Evolutionary conservation across 53 echinoderm and acorn worm species (phyloP).

Genomic region (Holothuria scabra): DNA sequence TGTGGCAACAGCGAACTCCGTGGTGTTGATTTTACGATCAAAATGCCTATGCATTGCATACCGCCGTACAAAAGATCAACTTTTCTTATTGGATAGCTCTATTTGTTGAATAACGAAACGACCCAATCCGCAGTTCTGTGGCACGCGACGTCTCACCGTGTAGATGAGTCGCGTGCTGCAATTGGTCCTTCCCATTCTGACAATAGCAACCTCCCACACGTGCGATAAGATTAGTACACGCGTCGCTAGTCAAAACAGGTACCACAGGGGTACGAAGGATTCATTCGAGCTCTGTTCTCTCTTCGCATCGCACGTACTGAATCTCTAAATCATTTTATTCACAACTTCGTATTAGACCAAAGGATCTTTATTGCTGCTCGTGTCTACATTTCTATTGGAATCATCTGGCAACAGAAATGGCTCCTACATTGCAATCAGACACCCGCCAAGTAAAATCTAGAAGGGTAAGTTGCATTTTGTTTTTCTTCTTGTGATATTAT

Average conservation of each 20-base stretch:
- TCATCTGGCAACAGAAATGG: not conserved
- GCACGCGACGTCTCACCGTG: conserved; percentile 23
- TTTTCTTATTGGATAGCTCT: conserved; percentile 13
- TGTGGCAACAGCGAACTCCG: no score
- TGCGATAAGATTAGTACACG: conserved; percentile 21
- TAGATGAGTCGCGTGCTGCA: conserved; percentile 13
- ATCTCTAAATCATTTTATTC: no score
- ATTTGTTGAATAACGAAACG: not conserved
- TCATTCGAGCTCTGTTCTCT: not conserved
- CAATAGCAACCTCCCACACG: conserved; percentile 20
- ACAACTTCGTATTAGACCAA: no score
- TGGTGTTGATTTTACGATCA: no score
- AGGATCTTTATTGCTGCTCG: no score
- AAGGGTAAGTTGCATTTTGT: conserved; percentile 11
- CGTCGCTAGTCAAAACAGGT: conserved; percentile 25
- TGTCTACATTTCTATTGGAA: no score
- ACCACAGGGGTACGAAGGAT: not conserved
- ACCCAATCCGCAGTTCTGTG: conserved; percentile 20
- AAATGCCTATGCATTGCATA: conserved; percentile 14
- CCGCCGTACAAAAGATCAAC: not conserved
- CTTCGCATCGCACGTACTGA: no score
- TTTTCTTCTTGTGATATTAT: no score
- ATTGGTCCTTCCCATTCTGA: conserved; percentile 11
- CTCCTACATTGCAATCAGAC: conserved; percentile 31
- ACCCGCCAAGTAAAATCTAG: conserved; percentile 28